phyloP scores from a whole-genome alignment of 2,113 vertebrate genomes.

The Tragelaphus strepsiceros region DNA sequence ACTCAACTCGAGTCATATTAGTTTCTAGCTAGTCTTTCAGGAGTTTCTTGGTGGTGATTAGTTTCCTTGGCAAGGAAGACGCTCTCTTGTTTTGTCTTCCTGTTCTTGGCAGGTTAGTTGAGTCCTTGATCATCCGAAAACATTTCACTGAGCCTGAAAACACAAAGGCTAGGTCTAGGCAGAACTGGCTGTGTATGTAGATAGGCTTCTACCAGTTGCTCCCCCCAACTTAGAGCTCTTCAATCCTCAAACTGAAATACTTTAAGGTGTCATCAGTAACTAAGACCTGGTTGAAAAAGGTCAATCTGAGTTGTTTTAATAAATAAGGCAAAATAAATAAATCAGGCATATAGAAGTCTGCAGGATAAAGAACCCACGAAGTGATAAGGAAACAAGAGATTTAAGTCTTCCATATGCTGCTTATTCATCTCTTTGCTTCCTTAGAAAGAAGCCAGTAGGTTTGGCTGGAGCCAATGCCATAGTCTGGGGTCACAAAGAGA shows the following conservation, averaged over 20 bases:
- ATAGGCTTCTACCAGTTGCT: not conserved
- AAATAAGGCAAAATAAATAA: not conserved
- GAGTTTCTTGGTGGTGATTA: not conserved
- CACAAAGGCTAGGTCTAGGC: not conserved
- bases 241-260: not conserved
- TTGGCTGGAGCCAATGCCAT: slow-evolving; percentile 11
- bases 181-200: not conserved
- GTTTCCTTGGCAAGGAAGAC: not conserved
- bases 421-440: not conserved
- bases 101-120: not conserved
- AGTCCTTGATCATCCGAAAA: not conserved
- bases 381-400: not conserved
- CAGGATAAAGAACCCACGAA: not conserved
- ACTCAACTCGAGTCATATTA: not conserved
- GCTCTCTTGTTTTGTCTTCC: not conserved
- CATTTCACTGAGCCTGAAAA: not conserved
- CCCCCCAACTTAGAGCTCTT: not conserved
- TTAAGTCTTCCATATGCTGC: not conserved
- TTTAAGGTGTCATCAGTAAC: not conserved
- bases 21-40: not conserved
- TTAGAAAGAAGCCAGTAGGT: not conserved
- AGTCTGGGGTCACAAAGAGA: not conserved
- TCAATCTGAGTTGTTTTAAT: not conserved
- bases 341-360: not conserved
- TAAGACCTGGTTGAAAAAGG: slow-evolving; percentile 22